Evolutionary conservation across 1,140 invertebrate genomes (phyloP), one percentile per base, ranked within the genome.

Genomic region (Panagrolaimus sp.): DNA sequence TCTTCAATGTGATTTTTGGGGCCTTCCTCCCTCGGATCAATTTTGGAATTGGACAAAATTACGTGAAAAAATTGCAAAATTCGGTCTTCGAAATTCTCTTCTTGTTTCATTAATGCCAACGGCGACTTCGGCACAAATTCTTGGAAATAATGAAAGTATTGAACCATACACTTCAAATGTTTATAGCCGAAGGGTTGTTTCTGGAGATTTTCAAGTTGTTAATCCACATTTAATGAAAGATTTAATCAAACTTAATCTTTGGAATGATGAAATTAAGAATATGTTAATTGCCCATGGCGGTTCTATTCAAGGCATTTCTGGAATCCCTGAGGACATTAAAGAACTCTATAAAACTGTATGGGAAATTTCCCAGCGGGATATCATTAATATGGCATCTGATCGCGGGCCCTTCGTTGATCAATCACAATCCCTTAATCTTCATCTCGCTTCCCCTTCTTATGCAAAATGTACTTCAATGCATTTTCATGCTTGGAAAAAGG

Each of bases 161-260:
- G 95, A 98, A 84, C 91, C 94, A 0, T 97, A 96, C 83, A 97
- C 94, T 0, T 94, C 90, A 28, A 98, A 98, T 82, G 92, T 98
- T 73, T 98, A 97, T 80, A 89, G 90, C 21, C 86, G 94, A 73
- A 87, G 94, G 52, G 94, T 97, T 1, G 85, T 96, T 10, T 94
- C 93, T 43, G 94, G 32, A 26, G 32, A 26, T 28, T 63, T 63
- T 21, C 58, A 93, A 87, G 88, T 96, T 70, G 93, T 98, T 0
- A 98, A 98, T 85, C 93, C 94, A 77, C 94, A 98, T 86, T 85
- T 98, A 43, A 82, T 97, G 8, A 89, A 90, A 80, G 95, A 98
- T 86, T 85, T 98, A 63, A 94, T 91, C 1, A 90, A 95, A 73
- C 84, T 87, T 55, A 89, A 90, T 67, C 84, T 98, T 10, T 98